Evolutionary conservation across 2,888 invertebrate genomes (phyloP).

Genomic region (Lasioglossum calceatum): DNA sequence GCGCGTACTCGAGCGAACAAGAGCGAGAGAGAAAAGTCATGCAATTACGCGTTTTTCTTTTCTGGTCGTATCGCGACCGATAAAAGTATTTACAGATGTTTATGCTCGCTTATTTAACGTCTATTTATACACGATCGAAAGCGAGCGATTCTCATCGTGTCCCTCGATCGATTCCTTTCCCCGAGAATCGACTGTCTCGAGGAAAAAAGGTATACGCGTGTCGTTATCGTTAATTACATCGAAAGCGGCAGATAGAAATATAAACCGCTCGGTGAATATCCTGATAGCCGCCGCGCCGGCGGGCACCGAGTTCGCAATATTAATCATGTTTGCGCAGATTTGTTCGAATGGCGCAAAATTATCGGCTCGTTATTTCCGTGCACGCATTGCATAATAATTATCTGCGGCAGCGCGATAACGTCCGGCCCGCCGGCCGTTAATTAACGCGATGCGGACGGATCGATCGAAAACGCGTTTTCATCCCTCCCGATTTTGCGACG

Average conservation of each 20-base stretch:
- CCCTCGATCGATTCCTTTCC: neutral
- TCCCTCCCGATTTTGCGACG: constrained; percentile 18
- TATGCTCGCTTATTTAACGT: constrained; percentile 10
- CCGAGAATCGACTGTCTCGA: neutral
- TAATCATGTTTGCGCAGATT: constrained; percentile 63
- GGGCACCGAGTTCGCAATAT: constrained; percentile 45
- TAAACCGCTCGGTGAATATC: constrained; percentile 37
- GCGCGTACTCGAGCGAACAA: neutral
- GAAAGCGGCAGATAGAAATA: constrained; percentile 22
- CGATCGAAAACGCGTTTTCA: constrained; percentile 18
- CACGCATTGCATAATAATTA: constrained; percentile 65
- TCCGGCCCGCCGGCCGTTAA: constrained; percentile 50
- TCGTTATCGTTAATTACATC: constrained; percentile 40
- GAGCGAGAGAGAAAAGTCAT: neutral
- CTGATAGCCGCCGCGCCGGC: constrained; percentile 30
- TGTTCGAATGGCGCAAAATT: constrained; percentile 60
- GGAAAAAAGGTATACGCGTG: neutral
- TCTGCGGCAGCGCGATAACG: constrained; percentile 49
- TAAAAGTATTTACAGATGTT: constrained; percentile 42
- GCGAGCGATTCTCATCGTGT: neutral
- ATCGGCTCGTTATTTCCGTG: constrained; percentile 59
- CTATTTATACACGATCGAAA: constrained; percentile 16
- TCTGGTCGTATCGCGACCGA: constrained; percentile 14
- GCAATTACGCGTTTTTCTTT: constrained; percentile 30
- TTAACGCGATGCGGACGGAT: constrained; percentile 46